Evolutionary conservation across 2,797 vertebrate species (phyloP).

Genomic region (Tapirus indicus): DNA sequence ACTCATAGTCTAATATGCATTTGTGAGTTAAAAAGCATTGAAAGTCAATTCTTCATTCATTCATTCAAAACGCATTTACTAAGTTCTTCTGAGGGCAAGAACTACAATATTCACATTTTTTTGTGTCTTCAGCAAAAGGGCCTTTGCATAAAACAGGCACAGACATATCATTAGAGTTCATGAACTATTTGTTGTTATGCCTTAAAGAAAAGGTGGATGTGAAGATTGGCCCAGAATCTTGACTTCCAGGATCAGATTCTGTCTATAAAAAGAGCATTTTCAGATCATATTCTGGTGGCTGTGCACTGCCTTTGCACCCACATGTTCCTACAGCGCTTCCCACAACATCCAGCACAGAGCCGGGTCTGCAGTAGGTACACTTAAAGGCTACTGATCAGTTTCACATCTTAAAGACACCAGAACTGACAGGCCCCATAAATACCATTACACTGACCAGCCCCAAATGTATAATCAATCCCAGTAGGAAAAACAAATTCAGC

Average conservation of each 20-base stretch:
- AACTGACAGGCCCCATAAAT: no score
- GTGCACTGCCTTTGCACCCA: not conserved
- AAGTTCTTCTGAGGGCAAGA: not conserved
- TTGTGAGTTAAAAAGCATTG: not conserved
- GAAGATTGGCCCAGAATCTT: not conserved
- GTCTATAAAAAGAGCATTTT: not conserved
- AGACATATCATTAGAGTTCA: rapidly evolving
- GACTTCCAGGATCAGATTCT: rapidly evolving
- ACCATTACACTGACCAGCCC: not conserved
- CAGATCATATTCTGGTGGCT: rapidly evolving
- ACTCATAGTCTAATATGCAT: not conserved
- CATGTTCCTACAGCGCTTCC: rapidly evolving
- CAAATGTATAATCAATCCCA: not conserved
- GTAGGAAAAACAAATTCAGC: not conserved
- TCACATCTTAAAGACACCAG: not conserved
- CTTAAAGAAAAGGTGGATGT: not conserved
- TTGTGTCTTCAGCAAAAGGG: not conserved
- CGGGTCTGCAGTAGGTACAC: not conserved
- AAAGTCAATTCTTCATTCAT: not conserved
- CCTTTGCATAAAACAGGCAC: not conserved
- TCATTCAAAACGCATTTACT: rapidly evolving
- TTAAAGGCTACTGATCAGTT: not conserved
- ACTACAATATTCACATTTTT: not conserved
- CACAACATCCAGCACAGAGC: rapidly evolving
- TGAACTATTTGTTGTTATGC: not conserved